Percentiles rank a stretch among this genome's conserved stretches.
These are phyloP conservation scores for Laupala kohalensis DNA, from an alignment of 1,140 invertebrate species.

Conservation along the genomic window DNA sequence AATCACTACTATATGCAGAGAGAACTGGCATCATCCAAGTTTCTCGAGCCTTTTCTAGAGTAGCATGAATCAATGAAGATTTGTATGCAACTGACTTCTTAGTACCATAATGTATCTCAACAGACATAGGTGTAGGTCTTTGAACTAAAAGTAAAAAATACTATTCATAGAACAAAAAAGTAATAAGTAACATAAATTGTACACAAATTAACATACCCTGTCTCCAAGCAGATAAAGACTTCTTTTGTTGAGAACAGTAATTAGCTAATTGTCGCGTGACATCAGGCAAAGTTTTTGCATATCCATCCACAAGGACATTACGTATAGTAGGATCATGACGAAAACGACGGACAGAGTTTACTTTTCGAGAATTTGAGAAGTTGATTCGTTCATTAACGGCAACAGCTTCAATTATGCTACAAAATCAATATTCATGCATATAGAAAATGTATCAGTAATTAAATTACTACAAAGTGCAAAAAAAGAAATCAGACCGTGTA, in stretches of 20 bases:
- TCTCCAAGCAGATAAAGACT: background rate
- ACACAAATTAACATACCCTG: conserved; percentile 14
- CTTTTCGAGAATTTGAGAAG: background rate
- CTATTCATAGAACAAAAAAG: background rate
- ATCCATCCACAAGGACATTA: conserved; percentile 11
- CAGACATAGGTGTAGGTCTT: conserved; percentile 27
- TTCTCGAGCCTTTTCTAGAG: conserved; percentile 11
- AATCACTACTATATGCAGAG: background rate
- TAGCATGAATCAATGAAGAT: conserved; percentile 13
- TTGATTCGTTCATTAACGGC: background rate
- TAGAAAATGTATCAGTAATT: too few relatives aligned
- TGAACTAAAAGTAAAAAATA: conserved; percentile 16
- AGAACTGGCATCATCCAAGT: conserved; percentile 10
- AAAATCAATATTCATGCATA: background rate
- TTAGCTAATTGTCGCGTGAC: conserved; percentile 14
- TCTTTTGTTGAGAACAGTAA: conserved; percentile 13
- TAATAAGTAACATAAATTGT: too few relatives aligned
- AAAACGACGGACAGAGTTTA: background rate
- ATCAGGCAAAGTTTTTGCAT: conserved; percentile 13
- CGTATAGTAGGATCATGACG: conserved; percentile 2
- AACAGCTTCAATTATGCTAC: background rate
- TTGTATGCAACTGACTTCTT: background rate
- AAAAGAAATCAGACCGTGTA: too few relatives aligned
- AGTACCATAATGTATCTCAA: conserved; percentile 21
- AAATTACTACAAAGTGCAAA: too few relatives aligned